These are phyloP conservation scores for Salticus scenicus DNA, from an alignment of 2,888 invertebrate species.

Conservation along the genomic window DNA sequence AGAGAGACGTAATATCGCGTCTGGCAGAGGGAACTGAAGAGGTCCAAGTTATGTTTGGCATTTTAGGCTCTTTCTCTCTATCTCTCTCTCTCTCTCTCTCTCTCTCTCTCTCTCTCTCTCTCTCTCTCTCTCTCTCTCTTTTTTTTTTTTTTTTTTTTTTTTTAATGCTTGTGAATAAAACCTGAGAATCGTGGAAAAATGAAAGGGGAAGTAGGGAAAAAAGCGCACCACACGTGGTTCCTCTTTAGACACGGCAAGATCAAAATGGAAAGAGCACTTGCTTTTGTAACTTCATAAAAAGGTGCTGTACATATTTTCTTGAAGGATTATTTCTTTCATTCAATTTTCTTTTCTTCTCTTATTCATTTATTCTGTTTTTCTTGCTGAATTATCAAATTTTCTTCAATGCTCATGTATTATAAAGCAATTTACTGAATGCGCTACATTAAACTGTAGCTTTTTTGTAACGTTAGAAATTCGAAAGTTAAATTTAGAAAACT, in stretches of 20 bases:
- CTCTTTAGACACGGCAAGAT: not conserved
- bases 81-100: no score
- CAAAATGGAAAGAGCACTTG: not conserved
- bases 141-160: no score
- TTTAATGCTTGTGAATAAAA: slow-evolving; percentile 17
- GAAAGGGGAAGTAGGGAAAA: slow-evolving; percentile 7
- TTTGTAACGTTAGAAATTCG: no score
- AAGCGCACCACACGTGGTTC: not conserved
- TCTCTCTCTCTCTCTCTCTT: not conserved
- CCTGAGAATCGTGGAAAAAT: slow-evolving; percentile 45
- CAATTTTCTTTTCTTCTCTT: not conserved
- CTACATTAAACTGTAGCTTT: no score
- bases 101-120: not conserved
- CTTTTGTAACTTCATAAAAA: not conserved
- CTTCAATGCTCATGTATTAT: no score
- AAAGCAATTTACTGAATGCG: no score
- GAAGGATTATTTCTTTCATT: no score
- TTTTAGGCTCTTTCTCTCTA: no score
- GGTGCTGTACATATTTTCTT: no score
- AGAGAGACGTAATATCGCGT: not conserved
- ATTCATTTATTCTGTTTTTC: no score
- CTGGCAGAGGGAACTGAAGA: not conserved
- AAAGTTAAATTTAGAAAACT: no score
- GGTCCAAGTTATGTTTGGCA: slow-evolving; percentile 31
- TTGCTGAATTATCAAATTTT: no score